phyloP scores from a whole-genome alignment of 1,140 invertebrate genomes.

The Philotrypesis tridentata region DNA sequence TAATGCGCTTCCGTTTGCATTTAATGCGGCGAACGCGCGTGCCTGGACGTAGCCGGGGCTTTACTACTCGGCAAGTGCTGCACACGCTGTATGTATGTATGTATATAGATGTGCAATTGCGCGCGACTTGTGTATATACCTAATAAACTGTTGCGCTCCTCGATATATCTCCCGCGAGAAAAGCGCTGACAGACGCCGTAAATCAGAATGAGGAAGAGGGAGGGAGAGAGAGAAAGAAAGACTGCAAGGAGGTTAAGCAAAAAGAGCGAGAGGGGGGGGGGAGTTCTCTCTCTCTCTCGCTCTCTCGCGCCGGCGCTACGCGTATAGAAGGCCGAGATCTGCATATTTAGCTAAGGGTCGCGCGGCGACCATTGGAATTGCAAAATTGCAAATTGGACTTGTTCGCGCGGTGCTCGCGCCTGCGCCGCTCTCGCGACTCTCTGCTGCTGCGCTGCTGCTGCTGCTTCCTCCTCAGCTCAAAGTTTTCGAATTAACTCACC shows the following conservation, averaged over 20 bases:
- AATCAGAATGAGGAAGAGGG: no score
- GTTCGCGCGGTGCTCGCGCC: constrained; percentile 51
- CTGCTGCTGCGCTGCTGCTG: no score
- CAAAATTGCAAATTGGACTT: constrained; percentile 66
- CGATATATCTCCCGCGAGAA: background rate
- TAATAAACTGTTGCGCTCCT: background rate
- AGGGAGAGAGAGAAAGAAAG: background rate
- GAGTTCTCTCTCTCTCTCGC: background rate
- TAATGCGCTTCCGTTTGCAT: constrained; percentile 46
- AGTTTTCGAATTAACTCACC: constrained; percentile 61
- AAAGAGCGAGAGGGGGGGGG: background rate
- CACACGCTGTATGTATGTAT: background rate
- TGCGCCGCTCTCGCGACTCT: constrained; percentile 22
- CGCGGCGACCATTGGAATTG: constrained; percentile 63
- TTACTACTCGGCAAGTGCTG: background rate
- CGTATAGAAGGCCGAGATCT: constrained; percentile 52
- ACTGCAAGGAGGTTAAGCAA: background rate
- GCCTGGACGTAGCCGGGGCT: background rate
- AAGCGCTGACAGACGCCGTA: background rate
- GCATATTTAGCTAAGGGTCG: constrained; percentile 61
- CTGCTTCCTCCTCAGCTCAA: constrained; percentile 39
- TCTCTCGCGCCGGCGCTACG: no score
- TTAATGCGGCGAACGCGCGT: background rate
- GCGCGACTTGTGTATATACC: no score
- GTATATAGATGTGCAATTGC: background rate